Evolutionary conservation across 2,113 vertebrate species (phyloP).

Genomic region (Sciurus niger): DNA sequence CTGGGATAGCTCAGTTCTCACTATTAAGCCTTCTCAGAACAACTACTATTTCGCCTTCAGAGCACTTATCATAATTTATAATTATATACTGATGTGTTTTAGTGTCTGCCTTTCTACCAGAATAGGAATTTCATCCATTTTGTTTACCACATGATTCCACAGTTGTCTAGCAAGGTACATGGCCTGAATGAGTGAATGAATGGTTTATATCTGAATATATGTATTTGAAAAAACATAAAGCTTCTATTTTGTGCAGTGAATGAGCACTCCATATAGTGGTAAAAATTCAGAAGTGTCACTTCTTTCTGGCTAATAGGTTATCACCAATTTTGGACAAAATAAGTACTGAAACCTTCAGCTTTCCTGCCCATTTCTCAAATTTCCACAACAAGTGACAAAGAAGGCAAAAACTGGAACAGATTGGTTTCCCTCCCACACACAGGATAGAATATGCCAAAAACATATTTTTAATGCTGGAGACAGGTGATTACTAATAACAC

Average conservation of each 20-base stretch:
- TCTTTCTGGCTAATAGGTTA: not conserved
- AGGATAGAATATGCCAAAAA: conserved; percentile 29
- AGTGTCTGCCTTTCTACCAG: not conserved
- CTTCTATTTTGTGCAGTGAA: not conserved
- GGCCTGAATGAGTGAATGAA: not conserved
- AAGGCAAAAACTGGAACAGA: conserved; percentile 46
- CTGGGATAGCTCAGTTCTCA: not conserved
- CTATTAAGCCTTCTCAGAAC: not conserved
- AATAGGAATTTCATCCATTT: not conserved
- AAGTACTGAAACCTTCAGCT: not conserved
- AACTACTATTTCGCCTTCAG: not conserved
- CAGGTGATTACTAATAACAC: conserved; percentile 41
- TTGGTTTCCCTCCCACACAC: conserved; percentile 33
- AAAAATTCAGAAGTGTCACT: not conserved
- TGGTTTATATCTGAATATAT: not conserved
- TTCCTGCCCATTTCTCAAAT: conserved; percentile 43
- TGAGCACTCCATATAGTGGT: not conserved
- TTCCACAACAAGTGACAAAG: conserved; percentile 34
- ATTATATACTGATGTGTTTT: not conserved
- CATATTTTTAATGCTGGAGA: conserved; percentile 14
- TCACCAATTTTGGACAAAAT: conserved; percentile 7
- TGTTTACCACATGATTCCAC: not conserved
- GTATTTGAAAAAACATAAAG: conserved; percentile 43
- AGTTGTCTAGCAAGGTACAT: not conserved
- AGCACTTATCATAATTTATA: not conserved